Evolutionary conservation across 1,140 invertebrate species (phyloP).

Genomic region (Dinoponera quadriceps): DNA sequence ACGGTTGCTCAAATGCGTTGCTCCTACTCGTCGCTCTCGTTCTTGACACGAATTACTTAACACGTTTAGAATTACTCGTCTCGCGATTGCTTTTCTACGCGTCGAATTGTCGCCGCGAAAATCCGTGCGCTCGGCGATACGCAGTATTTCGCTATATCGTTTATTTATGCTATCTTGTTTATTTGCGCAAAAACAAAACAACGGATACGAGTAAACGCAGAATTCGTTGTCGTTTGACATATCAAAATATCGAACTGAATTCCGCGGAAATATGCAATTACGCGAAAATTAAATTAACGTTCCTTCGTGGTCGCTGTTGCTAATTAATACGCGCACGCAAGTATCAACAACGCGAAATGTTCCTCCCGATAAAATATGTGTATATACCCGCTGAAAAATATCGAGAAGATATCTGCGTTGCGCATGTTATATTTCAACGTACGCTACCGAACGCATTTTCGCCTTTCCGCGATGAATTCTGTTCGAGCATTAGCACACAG

Average conservation of each 20-base stretch:
- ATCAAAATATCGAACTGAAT: neutral
- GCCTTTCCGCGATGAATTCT: neutral
- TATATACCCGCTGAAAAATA: neutral
- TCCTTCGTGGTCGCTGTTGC: neutral
- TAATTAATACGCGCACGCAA: neutral
- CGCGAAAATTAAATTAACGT: slow-evolving; percentile 8
- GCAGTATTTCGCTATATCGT: neutral
- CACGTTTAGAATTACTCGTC: slow-evolving; percentile 43
- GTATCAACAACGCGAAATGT: neutral
- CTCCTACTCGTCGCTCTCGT: slow-evolving; percentile 50
- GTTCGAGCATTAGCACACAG: neutral
- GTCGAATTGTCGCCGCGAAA: neutral
- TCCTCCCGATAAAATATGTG: neutral
- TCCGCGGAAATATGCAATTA: neutral
- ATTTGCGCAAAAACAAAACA: too few relatives aligned
- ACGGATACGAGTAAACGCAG: neutral
- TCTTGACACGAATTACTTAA: slow-evolving; percentile 67
- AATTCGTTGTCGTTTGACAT: neutral
- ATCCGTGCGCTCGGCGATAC: neutral
- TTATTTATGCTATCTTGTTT: neutral
- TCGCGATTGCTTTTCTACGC: neutral
- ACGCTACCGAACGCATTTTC: neutral
- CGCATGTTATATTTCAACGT: neutral
- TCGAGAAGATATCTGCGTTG: neutral
- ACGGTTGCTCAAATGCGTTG: slow-evolving; percentile 68